Evolutionary conservation across 1,140 invertebrate species (phyloP), one percentile per base, ranked within the genome.

Genomic region (Drosophila virilis): DNA sequence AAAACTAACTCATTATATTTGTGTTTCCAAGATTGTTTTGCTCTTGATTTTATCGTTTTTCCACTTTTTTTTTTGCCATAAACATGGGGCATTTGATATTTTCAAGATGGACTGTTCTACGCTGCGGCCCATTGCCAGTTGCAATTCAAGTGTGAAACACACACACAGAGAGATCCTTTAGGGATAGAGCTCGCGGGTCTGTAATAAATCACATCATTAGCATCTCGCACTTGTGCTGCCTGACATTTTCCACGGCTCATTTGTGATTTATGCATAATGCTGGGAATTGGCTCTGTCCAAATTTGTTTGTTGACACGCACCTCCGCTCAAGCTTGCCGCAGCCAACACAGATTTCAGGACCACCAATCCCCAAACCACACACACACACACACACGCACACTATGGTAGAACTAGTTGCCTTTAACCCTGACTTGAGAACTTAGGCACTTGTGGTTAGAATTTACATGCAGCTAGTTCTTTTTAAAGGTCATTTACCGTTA

Each of bases 191-290:
- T 15, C 43, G 22, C 37, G 35, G 48, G 32, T 13, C 50, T 66
- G 65, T 70, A 88, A 88, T 86, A 86, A 86, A 88, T 88, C 82
- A 86, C 75, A 74, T 86, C 79, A 83, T 86, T 88, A 89, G 77
- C 83, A 75, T 74, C 33, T 52, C 17, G 42, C 57, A 69, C 57
- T 74, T 74, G 48, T 68, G 50, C 43, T 69, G 33, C 10, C 35
- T 45, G 67, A 71, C 67, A 59, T 51, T 86, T 59, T 68, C 62
- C 78, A 65, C 13, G 55, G 73, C 68, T 78, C 58, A 62, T 55
- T 68, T 52, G 22, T 83, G 84, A 83, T 88, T 88, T 83, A 88
- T 88, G 48, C 45, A 22, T 17, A 61, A 22, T 46, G 58, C 10
- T 54, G 70, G 33, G 62, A 42, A 52, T 52, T 8, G 32, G 17